A percentile compares a stretch with the other conserved stretches of the same genome.
Conservation (phyloP, 2,888 invertebrate species). For the Lepidocyrtinus sp. region DNA sequence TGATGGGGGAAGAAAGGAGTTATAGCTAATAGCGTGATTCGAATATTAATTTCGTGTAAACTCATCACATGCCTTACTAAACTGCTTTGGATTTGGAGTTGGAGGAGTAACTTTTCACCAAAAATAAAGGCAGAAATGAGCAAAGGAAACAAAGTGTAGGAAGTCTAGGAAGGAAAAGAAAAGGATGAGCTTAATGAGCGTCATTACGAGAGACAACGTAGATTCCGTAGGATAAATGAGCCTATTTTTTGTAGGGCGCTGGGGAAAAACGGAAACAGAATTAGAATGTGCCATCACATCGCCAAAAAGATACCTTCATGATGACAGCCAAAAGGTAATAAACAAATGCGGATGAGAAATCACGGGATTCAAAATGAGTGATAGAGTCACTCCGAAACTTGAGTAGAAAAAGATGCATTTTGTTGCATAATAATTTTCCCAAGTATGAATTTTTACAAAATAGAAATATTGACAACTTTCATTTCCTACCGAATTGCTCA, state of each 20-base stretch:
- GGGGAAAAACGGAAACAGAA: background rate
- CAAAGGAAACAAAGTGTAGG: background rate
- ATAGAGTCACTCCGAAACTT: no score
- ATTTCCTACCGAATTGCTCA: no score
- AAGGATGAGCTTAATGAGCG: background rate
- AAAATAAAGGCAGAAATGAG: background rate
- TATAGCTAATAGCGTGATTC: background rate
- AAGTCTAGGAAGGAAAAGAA: background rate
- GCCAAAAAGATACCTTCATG: no score
- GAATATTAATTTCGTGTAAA: background rate
- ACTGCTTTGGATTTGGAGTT: background rate
- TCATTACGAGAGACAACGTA: background rate
- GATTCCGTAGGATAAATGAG: background rate
- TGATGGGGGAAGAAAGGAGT: background rate
- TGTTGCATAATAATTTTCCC: no score
- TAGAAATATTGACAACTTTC: no score
- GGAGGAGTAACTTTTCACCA: background rate
- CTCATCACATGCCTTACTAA: background rate
- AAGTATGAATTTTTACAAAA: no score
- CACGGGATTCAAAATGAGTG: no score
- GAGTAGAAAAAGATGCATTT: no score
- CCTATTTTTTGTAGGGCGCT: background rate
- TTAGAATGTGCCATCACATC: background rate
- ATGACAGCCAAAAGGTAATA: no score
- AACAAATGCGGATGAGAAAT: no score